Conservation (phyloP, 2,888 invertebrate genomes). For the Diaperis boleti region DNA sequence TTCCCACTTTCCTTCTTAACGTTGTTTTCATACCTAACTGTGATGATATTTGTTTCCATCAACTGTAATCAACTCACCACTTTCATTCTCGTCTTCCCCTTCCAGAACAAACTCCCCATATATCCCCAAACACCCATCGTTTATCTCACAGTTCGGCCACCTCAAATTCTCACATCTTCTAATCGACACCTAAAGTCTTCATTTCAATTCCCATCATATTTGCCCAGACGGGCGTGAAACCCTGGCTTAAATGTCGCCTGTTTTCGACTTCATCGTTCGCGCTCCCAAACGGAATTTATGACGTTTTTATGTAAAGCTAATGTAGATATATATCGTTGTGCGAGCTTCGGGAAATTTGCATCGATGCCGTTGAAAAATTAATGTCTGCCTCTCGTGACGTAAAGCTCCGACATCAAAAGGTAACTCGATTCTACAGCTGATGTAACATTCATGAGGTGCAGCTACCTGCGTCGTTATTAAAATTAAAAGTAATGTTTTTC, state of each 20-base stretch:
- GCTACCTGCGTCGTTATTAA: background rate
- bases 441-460: conserved; percentile 7
- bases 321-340: background rate
- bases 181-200: too few relatives aligned
- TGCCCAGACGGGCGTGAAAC: background rate
- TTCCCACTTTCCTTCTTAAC: too few relatives aligned
- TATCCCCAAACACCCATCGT: too few relatives aligned
- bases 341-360: background rate
- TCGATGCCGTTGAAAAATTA: conserved; percentile 8
- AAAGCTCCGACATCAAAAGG: conserved; percentile 6
- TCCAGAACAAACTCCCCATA: too few relatives aligned
- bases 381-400: conserved; percentile 2
- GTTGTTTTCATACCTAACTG: too few relatives aligned
- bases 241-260: background rate
- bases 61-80: too few relatives aligned
- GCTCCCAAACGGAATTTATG: background rate
- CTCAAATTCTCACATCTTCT: too few relatives aligned
- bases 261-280: background rate
- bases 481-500: too few relatives aligned
- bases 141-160: too few relatives aligned
- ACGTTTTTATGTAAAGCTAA: background rate
- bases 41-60: too few relatives aligned
- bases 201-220: background rate
- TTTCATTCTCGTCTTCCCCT: too few relatives aligned
- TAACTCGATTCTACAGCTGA: conserved; percentile 9